A percentile compares a stretch with the other conserved stretches of the same genome.
Evolutionary conservation across 2,888 invertebrate genomes (phyloP).

Genomic region (Noctuana brunneofusca): DNA sequence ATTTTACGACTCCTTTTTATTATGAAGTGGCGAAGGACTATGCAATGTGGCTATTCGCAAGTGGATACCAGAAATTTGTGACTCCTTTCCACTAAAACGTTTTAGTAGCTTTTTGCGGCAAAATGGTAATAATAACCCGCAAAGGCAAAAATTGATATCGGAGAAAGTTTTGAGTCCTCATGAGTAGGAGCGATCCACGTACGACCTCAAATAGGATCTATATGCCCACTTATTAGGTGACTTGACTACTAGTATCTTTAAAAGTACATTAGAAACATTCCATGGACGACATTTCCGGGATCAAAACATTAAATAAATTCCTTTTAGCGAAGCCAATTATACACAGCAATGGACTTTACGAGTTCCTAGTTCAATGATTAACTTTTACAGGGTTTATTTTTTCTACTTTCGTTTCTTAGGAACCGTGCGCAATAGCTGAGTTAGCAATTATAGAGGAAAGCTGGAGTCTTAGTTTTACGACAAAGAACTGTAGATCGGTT

Average conservation of each 20-base stretch:
- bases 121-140: no score
- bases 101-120: no score
- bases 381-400: conserved; percentile 8
- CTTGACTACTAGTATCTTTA: no score
- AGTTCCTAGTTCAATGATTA: conserved; percentile 3
- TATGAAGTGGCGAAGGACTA: conserved; percentile 1
- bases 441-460: conserved; percentile 8
- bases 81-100: no score
- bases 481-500: neutral
- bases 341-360: conserved; percentile 2
- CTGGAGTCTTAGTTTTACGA: conserved; percentile 11
- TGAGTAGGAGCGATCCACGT: no score
- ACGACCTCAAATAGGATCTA: no score
- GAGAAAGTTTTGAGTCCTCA: no score
- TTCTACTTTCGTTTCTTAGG: neutral
- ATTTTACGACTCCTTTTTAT: conserved; percentile 53
- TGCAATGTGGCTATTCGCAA: neutral
- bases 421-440: neutral
- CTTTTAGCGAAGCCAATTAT: conserved; percentile 3
- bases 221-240: no score
- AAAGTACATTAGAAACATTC: no score
- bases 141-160: no score
- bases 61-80: neutral
- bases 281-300: no score
- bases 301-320: no score